Evolutionary conservation across 2,888 invertebrate species (phyloP).

Genomic region (Coenonympha arcania): DNA sequence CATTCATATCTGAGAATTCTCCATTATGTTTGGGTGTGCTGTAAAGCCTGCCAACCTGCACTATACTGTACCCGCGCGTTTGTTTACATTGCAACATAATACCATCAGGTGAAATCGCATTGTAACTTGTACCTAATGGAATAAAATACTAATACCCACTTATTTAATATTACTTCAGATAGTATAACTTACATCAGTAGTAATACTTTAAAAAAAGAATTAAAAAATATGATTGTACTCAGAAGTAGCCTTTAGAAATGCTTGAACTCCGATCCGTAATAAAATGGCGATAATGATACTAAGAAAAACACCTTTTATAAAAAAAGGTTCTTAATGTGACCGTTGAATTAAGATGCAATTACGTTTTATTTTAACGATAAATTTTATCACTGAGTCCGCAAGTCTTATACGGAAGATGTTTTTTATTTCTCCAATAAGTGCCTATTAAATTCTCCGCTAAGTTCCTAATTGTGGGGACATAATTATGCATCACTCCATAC

Average conservation of each 20-base stretch:
- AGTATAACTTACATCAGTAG: too few relatives aligned
- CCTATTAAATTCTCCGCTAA: not conserved
- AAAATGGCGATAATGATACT: slow-evolving; percentile 59
- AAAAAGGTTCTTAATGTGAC: slow-evolving; percentile 10
- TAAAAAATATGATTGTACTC: slow-evolving; percentile 45
- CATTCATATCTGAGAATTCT: too few relatives aligned
- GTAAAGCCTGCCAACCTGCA: too few relatives aligned
- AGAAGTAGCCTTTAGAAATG: slow-evolving; percentile 54
- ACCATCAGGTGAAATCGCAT: too few relatives aligned
- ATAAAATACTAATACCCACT: too few relatives aligned
- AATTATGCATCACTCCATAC: too few relatives aligned
- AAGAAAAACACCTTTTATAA: slow-evolving; percentile 59
- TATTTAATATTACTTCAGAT: too few relatives aligned
- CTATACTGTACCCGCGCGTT: too few relatives aligned
- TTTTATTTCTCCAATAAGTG: not conserved
- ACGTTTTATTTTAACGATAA: slow-evolving; percentile 7
- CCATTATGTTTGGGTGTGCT: too few relatives aligned
- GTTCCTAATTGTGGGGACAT: not conserved
- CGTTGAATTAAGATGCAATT: slow-evolving; percentile 17
- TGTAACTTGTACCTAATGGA: too few relatives aligned
- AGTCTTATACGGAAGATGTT: not conserved
- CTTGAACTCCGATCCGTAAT: slow-evolving; percentile 44
- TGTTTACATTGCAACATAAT: too few relatives aligned
- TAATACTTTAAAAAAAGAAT: not conserved
- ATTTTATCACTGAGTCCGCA: slow-evolving; percentile 2